A percentile compares a stretch with the other conserved stretches of the same genome.
Evolutionary conservation across 2,888 invertebrate species (phyloP).

Genomic region (Spatulosminthurus flaviceps): DNA sequence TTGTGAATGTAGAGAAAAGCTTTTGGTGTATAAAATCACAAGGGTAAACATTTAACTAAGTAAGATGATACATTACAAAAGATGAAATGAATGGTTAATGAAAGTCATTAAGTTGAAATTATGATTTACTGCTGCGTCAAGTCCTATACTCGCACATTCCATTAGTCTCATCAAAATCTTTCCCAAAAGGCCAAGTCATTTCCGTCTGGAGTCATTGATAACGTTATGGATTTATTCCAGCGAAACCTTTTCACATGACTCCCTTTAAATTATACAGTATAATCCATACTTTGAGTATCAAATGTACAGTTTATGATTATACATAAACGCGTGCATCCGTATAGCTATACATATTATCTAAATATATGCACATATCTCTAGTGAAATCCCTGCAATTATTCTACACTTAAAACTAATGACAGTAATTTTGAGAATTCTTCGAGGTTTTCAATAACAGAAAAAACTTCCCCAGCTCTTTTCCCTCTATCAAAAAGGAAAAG

Average conservation of each 20-base stretch:
- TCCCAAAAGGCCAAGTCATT: slow-evolving; percentile 11
- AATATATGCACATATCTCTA: too few species aligned
- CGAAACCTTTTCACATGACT: too few species aligned
- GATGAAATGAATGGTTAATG: not conserved
- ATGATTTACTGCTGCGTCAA: slow-evolving; percentile 4
- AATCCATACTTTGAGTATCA: not conserved
- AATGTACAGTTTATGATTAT: not conserved
- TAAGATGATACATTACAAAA: slow-evolving; percentile 9
- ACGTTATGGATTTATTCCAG: not conserved
- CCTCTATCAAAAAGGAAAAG: not conserved
- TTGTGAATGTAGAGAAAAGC: too few species aligned
- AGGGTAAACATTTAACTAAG: not conserved
- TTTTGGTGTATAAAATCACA: too few species aligned
- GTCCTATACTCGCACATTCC: not conserved
- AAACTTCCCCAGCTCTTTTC: not conserved
- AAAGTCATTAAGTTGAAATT: not conserved
- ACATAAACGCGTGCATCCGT: too few species aligned
- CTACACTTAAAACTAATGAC: not conserved
- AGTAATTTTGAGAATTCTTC: not conserved
- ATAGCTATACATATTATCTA: too few species aligned
- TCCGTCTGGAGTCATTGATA: slow-evolving; percentile 18
- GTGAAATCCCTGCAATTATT: not conserved
- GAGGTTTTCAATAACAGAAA: too few species aligned
- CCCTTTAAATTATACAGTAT: too few species aligned
- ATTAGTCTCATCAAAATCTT: slow-evolving; percentile 7